Evolutionary conservation across 2,113 vertebrate genomes (phyloP).

Genomic region (Crypturellus undulatus): DNA sequence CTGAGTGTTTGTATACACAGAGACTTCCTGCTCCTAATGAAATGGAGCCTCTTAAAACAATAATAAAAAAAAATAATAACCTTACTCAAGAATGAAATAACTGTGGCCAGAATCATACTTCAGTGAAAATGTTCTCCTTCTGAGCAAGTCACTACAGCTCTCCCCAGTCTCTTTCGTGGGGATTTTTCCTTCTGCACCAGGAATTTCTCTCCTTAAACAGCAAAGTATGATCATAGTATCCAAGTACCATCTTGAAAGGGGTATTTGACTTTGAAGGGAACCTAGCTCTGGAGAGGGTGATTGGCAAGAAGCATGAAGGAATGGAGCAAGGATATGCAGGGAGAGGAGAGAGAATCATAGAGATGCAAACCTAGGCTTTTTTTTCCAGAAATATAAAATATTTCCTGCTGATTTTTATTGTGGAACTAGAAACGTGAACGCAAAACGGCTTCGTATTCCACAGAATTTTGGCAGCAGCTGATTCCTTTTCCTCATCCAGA

Average conservation of each 20-base stretch:
- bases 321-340: background rate
- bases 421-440: background rate
- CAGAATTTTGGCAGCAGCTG: background rate
- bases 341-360: background rate
- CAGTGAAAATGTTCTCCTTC: background rate
- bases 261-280: background rate
- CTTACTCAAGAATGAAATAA: conserved; percentile 25
- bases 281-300: background rate
- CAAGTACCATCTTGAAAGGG: background rate
- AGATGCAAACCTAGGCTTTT: background rate
- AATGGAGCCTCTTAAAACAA: conserved; percentile 21
- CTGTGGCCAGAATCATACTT: background rate
- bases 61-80: background rate
- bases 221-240: background rate
- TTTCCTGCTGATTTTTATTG: background rate
- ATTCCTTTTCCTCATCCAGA: background rate
- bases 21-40: background rate
- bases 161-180: background rate
- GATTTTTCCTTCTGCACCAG: background rate
- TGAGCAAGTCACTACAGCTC: background rate
- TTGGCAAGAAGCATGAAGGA: too few species aligned
- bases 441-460: too few species aligned
- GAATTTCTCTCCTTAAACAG: background rate
- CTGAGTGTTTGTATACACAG: conserved; percentile 14
- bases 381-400: background rate